phyloP scores from a whole-genome alignment of 2,797 vertebrate species.

The Takifugu ocellatus region DNA sequence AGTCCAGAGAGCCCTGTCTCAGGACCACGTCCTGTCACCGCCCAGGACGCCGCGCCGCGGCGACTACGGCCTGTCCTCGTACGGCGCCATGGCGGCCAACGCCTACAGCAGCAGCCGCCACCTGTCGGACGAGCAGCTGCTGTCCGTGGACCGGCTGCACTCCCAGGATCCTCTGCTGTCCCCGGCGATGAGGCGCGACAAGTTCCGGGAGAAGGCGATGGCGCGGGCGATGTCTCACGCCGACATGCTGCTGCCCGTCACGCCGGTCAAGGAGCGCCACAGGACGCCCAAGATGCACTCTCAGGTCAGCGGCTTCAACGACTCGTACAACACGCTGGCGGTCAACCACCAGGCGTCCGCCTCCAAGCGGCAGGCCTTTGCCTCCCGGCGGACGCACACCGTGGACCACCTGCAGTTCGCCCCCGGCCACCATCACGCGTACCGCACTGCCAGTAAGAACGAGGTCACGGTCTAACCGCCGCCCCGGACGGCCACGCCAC shows the following conservation, averaged over 20 bases:
- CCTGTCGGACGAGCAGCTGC: constrained; percentile 91
- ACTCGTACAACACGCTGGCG: constrained; percentile 90
- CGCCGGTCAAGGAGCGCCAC: constrained; percentile 90
- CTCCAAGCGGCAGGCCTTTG: constrained; percentile 94
- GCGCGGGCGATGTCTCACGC: constrained; percentile 91
- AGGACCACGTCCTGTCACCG: constrained; percentile 82
- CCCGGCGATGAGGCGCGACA: constrained; percentile 86
- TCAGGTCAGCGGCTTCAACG: constrained; percentile 89
- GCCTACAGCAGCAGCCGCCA: constrained; percentile 80
- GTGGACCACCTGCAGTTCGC: constrained; percentile 97
- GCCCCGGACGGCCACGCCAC: constrained; percentile 39
- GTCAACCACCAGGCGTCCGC: constrained; percentile 79
- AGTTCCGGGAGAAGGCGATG: constrained; percentile 84
- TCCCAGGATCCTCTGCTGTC: constrained; percentile 96
- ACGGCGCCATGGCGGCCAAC: constrained; percentile 55
- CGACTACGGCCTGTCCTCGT: constrained; percentile 63
- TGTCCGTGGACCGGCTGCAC: constrained; percentile 91
- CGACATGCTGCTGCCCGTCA: constrained; percentile 90
- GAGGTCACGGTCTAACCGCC: constrained; percentile 94
- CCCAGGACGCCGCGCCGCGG: constrained; percentile 78
- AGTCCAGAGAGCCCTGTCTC: constrained; percentile 80
- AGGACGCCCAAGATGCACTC: constrained; percentile 97
- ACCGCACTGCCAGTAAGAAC: constrained; percentile 95
- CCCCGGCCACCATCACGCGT: constrained; percentile 88
- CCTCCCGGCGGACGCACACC: constrained; percentile 92